Evolutionary conservation across 2,888 invertebrate species (phyloP).

Genomic region (Ferrisia virgata): DNA sequence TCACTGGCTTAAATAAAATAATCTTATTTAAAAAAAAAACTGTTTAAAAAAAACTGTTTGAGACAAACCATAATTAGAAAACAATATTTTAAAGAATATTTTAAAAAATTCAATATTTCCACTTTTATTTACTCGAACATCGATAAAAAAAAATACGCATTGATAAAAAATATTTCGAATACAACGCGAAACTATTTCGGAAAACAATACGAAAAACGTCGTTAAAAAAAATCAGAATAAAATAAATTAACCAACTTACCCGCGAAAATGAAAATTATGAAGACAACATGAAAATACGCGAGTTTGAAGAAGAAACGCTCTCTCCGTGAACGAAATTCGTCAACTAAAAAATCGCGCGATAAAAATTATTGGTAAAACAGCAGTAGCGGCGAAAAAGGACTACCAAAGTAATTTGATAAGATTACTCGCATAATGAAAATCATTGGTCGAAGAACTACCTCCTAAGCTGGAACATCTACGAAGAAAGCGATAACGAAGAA

Average conservation of each 20-base stretch:
- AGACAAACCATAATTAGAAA: no score
- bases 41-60: no score
- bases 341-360: background rate
- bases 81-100: no score
- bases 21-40: no score
- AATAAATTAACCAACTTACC: constrained; percentile 15
- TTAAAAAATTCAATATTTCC: background rate
- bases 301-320: background rate
- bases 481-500: constrained; percentile 20
- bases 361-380: background rate
- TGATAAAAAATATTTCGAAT: background rate
- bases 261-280: constrained; percentile 1
- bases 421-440: constrained; percentile 5
- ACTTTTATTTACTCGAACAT: no score
- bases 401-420: background rate
- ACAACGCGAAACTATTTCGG: background rate
- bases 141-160: no score
- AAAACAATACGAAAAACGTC: background rate
- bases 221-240: background rate
- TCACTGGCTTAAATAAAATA: no score
- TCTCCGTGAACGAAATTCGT: background rate
- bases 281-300: background rate
- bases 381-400: background rate
- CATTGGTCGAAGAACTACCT: constrained; percentile 29
- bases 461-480: background rate